These are phyloP conservation scores for Entelurus aequoreus DNA, from an alignment of 2,113 vertebrate species.

Conservation along the genomic window DNA sequence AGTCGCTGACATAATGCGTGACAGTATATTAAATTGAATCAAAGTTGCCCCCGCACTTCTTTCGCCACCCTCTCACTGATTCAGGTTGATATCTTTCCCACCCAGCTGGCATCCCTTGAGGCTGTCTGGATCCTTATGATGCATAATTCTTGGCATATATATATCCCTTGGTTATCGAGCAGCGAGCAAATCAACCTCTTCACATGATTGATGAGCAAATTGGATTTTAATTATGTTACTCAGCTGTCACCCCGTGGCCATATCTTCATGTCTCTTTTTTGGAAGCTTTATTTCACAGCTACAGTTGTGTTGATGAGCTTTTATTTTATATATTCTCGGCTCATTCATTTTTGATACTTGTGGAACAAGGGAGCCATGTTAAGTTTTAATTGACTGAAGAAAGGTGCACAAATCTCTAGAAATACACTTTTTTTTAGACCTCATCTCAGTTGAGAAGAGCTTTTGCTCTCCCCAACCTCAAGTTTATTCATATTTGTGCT, in stretches of 20 bases:
- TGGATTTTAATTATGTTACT: slow-evolving; percentile 68
- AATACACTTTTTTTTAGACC: neutral
- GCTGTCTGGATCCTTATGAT: slow-evolving; percentile 51
- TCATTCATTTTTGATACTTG: neutral
- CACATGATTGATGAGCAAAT: slow-evolving; percentile 66
- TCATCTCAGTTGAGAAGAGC: too few relatives aligned
- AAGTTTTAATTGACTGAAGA: neutral
- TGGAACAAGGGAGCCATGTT: neutral
- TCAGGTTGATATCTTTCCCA: slow-evolving; percentile 53
- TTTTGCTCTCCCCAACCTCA: too few relatives aligned
- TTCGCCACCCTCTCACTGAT: slow-evolving; percentile 29
- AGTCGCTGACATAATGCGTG: slow-evolving; percentile 2
- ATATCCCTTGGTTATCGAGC: slow-evolving; percentile 54
- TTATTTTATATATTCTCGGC: slow-evolving; percentile 1
- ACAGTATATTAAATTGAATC: slow-evolving; percentile 21
- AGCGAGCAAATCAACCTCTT: slow-evolving; percentile 47
- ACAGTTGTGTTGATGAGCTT: slow-evolving; percentile 12
- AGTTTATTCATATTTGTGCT: too few relatives aligned
- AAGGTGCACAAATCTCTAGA: neutral
- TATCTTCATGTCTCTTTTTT: slow-evolving; percentile 57
- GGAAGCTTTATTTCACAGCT: slow-evolving; percentile 40
- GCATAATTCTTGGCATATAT: slow-evolving; percentile 46
- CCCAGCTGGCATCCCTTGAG: slow-evolving; percentile 56
- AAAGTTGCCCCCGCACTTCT: slow-evolving; percentile 10
- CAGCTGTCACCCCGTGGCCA: slow-evolving; percentile 56